Evolutionary conservation across 2,888 invertebrate genomes (phyloP), one percentile per base, ranked within the genome.

Genomic region (Agrotis ipsilon): DNA sequence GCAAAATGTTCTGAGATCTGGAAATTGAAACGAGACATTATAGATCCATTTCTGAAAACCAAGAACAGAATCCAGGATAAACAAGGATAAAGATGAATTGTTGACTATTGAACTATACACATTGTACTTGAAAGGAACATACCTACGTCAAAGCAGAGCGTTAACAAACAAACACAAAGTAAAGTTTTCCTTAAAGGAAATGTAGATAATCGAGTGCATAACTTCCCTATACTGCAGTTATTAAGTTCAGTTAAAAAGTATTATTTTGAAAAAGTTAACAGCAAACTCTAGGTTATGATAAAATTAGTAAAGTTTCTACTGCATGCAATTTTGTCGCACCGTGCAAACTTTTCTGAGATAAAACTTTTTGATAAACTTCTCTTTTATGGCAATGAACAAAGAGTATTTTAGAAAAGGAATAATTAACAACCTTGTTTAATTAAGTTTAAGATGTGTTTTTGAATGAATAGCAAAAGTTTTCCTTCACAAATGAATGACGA

Each of bases 221-320:
- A 39, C 43, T 46, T 64, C 19, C 51, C 7, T 21, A 11, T 46
- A 27, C 21, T 57, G 62, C 46, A 66, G 54, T 76, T 39, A 79
- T 58, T 27, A 67, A 55, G 19, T 79, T 76, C 59, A 64, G 13
- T 45, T 39, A 55, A 64, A 43, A 64, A 67, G 51, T 49, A 43
- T 18, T 21, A 27, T 51, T 16, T 32, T 63, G 43, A 54, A 19
- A 45, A 75, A 81, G 81, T 68, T 68, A 46, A 43, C 32, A 64
- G 48, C n/a, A 39, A 68, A 72, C n/a, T 61, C 21, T 55, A 62
- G 46, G 51, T 45, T 72, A 61, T 77, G 60, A 63, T 57, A 27
- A 76, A 79, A 68, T 71, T 68, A 51, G 39, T 19, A 19, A 77
- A 80, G 43, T 72, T 66, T 77, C 18, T 43, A 27, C 46, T 63